phyloP scores from a whole-genome alignment of 2,888 invertebrate genomes.

The Lasiommata megera region DNA sequence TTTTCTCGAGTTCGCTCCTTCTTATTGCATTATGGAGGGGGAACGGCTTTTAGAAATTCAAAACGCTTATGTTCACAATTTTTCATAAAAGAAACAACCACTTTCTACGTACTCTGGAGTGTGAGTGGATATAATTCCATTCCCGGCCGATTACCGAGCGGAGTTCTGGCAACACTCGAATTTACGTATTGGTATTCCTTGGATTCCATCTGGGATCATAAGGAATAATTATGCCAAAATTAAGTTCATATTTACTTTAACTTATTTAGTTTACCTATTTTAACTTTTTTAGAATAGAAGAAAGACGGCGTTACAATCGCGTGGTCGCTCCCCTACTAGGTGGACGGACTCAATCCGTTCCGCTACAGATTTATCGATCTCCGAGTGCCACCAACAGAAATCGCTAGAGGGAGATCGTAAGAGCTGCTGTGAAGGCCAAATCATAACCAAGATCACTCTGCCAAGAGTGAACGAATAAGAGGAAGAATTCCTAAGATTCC shows the following conservation, averaged over 20 bases:
- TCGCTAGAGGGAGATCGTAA: no score
- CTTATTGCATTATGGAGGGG: constrained; percentile 52
- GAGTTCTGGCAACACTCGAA: not conserved
- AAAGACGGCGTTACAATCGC: no score
- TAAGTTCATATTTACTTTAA: not conserved
- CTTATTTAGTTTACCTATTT: no score
- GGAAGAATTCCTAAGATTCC: not conserved
- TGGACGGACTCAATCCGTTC: no score
- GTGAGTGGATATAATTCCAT: constrained; percentile 5
- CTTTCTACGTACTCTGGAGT: not conserved
- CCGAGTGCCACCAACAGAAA: no score
- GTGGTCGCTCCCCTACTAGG: no score
- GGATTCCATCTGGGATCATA: not conserved
- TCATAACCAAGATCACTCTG: no score
- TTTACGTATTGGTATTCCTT: not conserved
- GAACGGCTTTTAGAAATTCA: constrained; percentile 45
- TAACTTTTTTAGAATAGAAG: no score
- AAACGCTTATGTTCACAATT: constrained; percentile 47
- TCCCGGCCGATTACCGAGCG: not conserved
- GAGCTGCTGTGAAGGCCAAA: no score
- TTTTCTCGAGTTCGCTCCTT: constrained; percentile 44
- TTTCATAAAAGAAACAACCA: constrained; percentile 10
- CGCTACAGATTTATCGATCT: no score
- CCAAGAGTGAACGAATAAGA: no score
- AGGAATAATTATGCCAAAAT: not conserved